Conservation (phyloP, 2,888 invertebrate genomes). For the Tipula confusa region DNA sequence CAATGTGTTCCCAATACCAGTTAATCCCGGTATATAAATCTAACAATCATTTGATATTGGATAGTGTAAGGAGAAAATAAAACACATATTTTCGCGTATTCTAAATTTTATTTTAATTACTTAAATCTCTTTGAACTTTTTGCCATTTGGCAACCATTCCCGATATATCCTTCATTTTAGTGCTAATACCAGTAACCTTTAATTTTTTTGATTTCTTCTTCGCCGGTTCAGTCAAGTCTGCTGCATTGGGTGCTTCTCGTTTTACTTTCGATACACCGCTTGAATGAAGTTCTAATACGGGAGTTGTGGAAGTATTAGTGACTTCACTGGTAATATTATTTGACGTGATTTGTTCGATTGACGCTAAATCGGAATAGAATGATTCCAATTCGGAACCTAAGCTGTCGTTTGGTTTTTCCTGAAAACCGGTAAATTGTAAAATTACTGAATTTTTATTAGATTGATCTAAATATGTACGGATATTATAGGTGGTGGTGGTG, state of each 20-base stretch:
- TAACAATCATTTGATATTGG: too few species aligned
- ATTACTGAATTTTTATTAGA: neutral
- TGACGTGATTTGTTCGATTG: constrained; percentile 48
- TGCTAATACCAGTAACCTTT: constrained; percentile 53
- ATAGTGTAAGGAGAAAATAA: too few species aligned
- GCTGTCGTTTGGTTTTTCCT: constrained; percentile 45
- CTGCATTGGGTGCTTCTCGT: constrained; percentile 32
- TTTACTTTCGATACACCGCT: constrained; percentile 36
- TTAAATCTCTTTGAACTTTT: constrained; percentile 57
- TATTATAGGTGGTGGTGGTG: constrained; percentile 39
- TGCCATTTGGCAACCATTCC: constrained; percentile 69
- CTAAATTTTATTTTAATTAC: constrained; percentile 30
- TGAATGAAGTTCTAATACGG: constrained; percentile 33
- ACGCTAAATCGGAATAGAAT: constrained; percentile 59
- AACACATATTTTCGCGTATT: too few species aligned
- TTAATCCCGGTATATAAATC: too few species aligned
- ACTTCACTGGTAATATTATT: neutral
- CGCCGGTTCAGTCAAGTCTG: constrained; percentile 33
- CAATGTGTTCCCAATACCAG: too few species aligned
- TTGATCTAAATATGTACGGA: constrained; percentile 32
- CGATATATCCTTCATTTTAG: constrained; percentile 66
- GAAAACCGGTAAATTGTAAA: constrained; percentile 35
- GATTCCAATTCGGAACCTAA: constrained; percentile 55
- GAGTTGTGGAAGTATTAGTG: constrained; percentile 34
- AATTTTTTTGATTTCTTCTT: constrained; percentile 46